These are phyloP conservation scores for Amblyjoppa fuscipennis DNA, from an alignment of 2,888 invertebrate genomes.

Conservation along the genomic window DNA sequence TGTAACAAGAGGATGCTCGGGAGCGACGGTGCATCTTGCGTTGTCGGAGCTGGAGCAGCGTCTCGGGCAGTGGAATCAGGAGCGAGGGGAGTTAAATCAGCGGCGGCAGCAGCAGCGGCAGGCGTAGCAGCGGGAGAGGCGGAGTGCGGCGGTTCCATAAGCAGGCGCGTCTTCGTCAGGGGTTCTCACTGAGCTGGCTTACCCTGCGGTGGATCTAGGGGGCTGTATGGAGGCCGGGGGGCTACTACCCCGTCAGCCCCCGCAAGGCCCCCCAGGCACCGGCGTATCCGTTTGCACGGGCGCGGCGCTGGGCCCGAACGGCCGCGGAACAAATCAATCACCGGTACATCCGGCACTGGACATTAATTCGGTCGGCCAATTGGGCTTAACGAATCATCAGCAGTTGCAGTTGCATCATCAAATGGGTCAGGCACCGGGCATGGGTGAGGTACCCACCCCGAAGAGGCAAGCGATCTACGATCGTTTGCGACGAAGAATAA, in stretches of 20 bases:
- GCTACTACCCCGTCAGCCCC: slow-evolving; percentile 89
- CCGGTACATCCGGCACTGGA: slow-evolving; percentile 76
- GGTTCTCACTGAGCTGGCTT: slow-evolving; percentile 87
- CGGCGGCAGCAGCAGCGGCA: slow-evolving; percentile 43
- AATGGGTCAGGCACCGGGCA: slow-evolving; percentile 85
- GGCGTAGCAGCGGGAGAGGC: slow-evolving; percentile 47
- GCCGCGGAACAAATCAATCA: slow-evolving; percentile 73
- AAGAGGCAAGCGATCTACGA: slow-evolving; percentile 95
- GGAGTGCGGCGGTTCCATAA: slow-evolving; percentile 65
- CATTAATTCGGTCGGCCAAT: slow-evolving; percentile 76
- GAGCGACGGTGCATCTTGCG: slow-evolving; percentile 68
- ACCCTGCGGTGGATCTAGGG: slow-evolving; percentile 88
- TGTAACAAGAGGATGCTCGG: slow-evolving; percentile 76
- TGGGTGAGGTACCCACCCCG: slow-evolving; percentile 90
- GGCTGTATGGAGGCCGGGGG: slow-evolving; percentile 93
- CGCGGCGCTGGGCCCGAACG: slow-evolving; percentile 66
- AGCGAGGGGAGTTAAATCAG: slow-evolving; percentile 69
- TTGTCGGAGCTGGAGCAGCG: slow-evolving; percentile 64
- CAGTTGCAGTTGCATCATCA: slow-evolving; percentile 83
- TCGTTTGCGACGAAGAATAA: slow-evolving; percentile 93
- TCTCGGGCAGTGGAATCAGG: not conserved
- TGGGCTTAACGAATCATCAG: slow-evolving; percentile 76
- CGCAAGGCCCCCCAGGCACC: slow-evolving; percentile 87
- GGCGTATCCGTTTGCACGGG: slow-evolving; percentile 81
- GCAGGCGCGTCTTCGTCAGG: slow-evolving; percentile 78